Base-by-base conservation (phyloP, 1,140 invertebrate genomes). In the Listronotus oregonensis region DNA sequence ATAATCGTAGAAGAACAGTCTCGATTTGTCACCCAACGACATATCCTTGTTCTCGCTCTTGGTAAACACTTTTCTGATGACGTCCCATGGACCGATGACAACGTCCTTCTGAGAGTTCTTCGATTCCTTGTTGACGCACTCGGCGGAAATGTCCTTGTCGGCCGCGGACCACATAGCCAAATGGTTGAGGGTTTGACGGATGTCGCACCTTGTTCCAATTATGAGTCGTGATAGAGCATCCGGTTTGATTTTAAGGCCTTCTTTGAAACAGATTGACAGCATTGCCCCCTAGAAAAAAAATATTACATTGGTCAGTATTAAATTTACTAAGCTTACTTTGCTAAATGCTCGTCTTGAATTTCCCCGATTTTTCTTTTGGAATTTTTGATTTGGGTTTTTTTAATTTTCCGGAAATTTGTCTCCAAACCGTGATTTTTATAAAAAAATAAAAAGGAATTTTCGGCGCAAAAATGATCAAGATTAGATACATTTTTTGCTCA, bases 1-100 rank as follows among this genome's bases (percentile, higher is more conserved):
- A 80, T 99, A 99, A 82, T 99, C 98, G 69, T 95, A 89, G 81
- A 99, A 99, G 81, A 99, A 99, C 42, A 99, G 80, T 75, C 93
- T 90, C 47, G 87, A 89, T 80, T 96, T 97, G 72, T 98, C 93
- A 70, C 88, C 81, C 2, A 96, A 81, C 12, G 80, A 86, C 92
- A 96, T 97, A 0, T 80, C 84, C 71, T 89, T 89, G 69, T 95
- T 90, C 57, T 95, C 91, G 39, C 90, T 85, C 17, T 87, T 83
- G 27, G 87, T 89, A 78, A 99, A 98, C 2, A 98, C 92, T 79
- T 93, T 94, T 37, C 89, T 85, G 44, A 92, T 84, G 0, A 96
- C 95, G 71, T 99, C 96, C 90, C 97, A 99, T 0, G 94, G 93
- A 27, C 94, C 94, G 76, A 97, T 75, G 81, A 91, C 92, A 0